phyloP scores from a whole-genome alignment of 2,888 invertebrate species.

The Troides helena region DNA sequence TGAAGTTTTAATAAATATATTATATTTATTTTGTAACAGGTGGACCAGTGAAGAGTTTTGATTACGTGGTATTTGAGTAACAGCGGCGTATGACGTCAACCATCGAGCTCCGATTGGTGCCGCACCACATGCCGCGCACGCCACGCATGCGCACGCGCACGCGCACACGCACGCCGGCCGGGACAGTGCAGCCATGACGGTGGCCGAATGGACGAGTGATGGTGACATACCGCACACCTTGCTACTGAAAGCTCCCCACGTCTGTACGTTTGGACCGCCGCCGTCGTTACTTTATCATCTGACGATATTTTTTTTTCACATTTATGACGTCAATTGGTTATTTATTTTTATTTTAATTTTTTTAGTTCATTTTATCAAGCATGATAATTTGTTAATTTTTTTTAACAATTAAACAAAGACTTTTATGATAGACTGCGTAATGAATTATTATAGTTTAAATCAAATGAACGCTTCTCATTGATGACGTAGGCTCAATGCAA shows the following conservation, averaged over 20 bases:
- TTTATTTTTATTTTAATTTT: neutral
- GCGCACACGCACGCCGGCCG: slow-evolving; percentile 54
- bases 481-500: neutral
- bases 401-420: too few relatives aligned
- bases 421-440: neutral
- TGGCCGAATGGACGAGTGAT: slow-evolving; percentile 37
- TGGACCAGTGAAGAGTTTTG: neutral
- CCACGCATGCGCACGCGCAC: slow-evolving; percentile 47
- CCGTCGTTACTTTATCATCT: neutral
- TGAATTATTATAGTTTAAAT: neutral
- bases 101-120: slow-evolving; percentile 52
- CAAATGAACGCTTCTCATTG: neutral
- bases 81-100: slow-evolving; percentile 33
- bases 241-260: slow-evolving; percentile 44
- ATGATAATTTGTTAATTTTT: neutral
- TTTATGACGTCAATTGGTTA: too few relatives aligned
- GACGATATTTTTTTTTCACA: too few relatives aligned
- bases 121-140: slow-evolving; percentile 49
- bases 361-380: neutral
- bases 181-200: slow-evolving; percentile 45
- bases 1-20: too few relatives aligned
- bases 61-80: neutral
- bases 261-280: slow-evolving; percentile 26
- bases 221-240: slow-evolving; percentile 53
- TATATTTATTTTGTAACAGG: neutral